Percentiles rank a stretch among this genome's conserved stretches.
These are phyloP conservation scores for Hirundichthys speculiger DNA, from an alignment of 2,113 vertebrate genomes.

Conservation along the genomic window DNA sequence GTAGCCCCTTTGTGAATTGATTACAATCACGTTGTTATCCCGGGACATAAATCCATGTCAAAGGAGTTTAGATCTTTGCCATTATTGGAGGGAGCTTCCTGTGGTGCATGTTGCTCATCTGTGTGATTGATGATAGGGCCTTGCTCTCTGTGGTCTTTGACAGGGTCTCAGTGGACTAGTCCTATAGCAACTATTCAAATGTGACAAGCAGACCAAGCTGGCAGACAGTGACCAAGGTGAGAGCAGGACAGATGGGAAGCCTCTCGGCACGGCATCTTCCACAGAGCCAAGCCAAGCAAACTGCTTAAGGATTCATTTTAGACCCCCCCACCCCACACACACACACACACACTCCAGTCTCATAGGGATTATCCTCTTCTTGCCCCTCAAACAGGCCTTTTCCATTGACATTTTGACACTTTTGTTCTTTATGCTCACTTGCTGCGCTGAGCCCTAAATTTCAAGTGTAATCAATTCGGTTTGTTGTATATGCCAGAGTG, in stretches of 20 bases:
- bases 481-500: slow-evolving; percentile 48
- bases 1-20: slow-evolving; percentile 18
- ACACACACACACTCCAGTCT: slow-evolving; percentile 7
- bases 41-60: slow-evolving; percentile 30
- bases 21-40: slow-evolving; percentile 19
- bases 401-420: slow-evolving; percentile 56
- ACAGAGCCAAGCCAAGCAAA: slow-evolving; percentile 61
- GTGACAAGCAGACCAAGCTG: slow-evolving; percentile 68
- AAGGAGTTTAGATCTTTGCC: slow-evolving; percentile 47
- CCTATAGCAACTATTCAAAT: slow-evolving; percentile 70
- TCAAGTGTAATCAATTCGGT: slow-evolving; percentile 64
- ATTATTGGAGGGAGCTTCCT: slow-evolving; percentile 47
- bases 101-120: slow-evolving; percentile 62
- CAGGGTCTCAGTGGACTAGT: slow-evolving; percentile 65
- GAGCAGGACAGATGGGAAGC: slow-evolving; percentile 71
- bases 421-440: slow-evolving; percentile 62
- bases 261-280: slow-evolving; percentile 51
- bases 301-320: slow-evolving; percentile 67
- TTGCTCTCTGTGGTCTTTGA: slow-evolving; percentile 70
- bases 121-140: slow-evolving; percentile 70
- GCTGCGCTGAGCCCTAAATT: slow-evolving; percentile 44
- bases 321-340: slow-evolving; percentile 22
- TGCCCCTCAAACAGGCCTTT: slow-evolving; percentile 43
- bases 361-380: slow-evolving; percentile 10
- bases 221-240: slow-evolving; percentile 73